Base-by-base conservation (phyloP, 2,888 invertebrate genomes). In the Drosophila austrosaltans region DNA sequence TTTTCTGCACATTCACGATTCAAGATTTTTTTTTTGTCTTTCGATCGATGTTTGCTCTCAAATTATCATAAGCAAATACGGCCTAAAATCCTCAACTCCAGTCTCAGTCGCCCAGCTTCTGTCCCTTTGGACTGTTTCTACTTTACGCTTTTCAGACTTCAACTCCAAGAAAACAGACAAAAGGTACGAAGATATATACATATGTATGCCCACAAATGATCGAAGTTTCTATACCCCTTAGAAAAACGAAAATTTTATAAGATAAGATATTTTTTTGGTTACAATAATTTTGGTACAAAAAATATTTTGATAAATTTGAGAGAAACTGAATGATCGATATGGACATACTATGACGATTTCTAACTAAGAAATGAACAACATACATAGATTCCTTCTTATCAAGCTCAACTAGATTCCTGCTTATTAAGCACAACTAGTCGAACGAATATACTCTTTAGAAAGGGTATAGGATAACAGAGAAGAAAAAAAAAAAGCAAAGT, bases 11-110 rank as follows among this genome's bases (percentile, higher is more conserved):
- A 86, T 89, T 85, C 89, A 87, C 87, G 82, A 76, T 71, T 68
- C 39, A 57, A 57, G 69, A 72, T 62, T 69, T 86, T 74, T 44
- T 44, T 60, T 42, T 76, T 85, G 16, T 16, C 16, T 16, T 16
- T 16, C 87, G 86, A 82, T 78, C 60, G 77, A 73, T 89, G 81
- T 89, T 89, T 86, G 89, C 90, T 82, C 90, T 90, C 81, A 82
- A 90, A 91, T 90, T 90, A 90, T 90, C 90, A 90, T 90, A 90
- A 91, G 82, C 80, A 90, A 91, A 90, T 87, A 90, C 63, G 77
- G 72, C 66, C 73, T 67, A 82, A 81, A 72, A 40, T 30, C 59
- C 40, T 28, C 65, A 64, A 53, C 66, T 28, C 42, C 69, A 16
- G 42, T 28, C 59, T 64, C 44, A 36, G 66, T 20, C 39, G 16